These are phyloP conservation scores for Echinometra lucunter DNA, from an alignment of 53 echinoderm and acorn worm species.

Conservation along the genomic window DNA sequence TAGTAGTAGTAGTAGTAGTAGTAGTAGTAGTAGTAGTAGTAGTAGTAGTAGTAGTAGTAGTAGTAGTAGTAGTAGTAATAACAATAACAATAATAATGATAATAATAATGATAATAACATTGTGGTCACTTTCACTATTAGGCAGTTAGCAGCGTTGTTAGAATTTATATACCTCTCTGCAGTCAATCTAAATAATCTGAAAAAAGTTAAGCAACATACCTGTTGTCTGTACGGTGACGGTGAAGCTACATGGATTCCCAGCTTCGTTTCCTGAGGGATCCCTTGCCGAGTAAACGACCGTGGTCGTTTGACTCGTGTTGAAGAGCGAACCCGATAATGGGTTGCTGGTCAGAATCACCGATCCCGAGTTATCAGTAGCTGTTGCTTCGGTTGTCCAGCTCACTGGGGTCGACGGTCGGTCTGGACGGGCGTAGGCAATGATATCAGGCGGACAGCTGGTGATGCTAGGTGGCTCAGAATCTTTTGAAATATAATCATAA, in stretches of 20 bases:
- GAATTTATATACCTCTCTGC: too few species aligned
- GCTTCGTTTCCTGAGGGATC: conserved; percentile 22
- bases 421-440: neutral
- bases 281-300: conserved; percentile 4
- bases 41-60: too few species aligned
- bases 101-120: too few species aligned
- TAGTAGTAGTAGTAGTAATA: too few species aligned
- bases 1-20: too few species aligned
- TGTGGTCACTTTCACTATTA: too few species aligned
- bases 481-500: neutral
- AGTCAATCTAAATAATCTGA: too few species aligned
- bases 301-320: neutral
- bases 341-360: neutral
- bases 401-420: neutral
- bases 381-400: neutral
- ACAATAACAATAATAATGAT: too few species aligned
- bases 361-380: conserved; percentile 37
- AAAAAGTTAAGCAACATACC: too few species aligned
- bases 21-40: too few species aligned
- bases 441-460: conserved; percentile 19
- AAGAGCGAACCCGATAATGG: neutral
- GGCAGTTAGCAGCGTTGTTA: too few species aligned
- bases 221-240: conserved; percentile 18
- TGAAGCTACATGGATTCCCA: neutral
- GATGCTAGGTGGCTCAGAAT: neutral